phyloP scores from a whole-genome alignment of 2,797 vertebrate genomes.

The Clarias fuscus region DNA sequence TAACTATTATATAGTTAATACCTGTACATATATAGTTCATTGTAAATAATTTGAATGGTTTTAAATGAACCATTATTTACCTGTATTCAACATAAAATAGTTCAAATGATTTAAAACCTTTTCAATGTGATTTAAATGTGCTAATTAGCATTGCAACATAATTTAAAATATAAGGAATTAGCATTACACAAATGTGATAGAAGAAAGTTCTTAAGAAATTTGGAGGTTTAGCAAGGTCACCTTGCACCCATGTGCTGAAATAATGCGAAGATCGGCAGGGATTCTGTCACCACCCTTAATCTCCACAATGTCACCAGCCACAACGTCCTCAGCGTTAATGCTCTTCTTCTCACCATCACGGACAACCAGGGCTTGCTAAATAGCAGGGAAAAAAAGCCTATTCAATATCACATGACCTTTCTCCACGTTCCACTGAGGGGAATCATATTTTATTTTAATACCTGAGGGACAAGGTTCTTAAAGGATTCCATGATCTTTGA shows the following conservation, averaged over 20 bases:
- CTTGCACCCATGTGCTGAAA: conserved; percentile 94
- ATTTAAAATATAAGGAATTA: neutral
- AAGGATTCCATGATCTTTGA: conserved; percentile 92
- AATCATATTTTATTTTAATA: conserved; percentile 49
- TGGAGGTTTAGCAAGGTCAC: conserved; percentile 59
- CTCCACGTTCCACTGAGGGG: neutral
- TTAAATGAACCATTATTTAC: neutral
- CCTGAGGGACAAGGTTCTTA: conserved; percentile 90
- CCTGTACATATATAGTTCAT: no score
- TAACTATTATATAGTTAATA: no score
- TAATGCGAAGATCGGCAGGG: conserved; percentile 88
- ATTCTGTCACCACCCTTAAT: conserved; percentile 96
- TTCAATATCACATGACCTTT: neutral
- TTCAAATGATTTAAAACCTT: neutral
- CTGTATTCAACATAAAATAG: neutral
- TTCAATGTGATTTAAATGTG: neutral
- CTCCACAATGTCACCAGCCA: conserved; percentile 90
- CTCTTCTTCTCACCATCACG: conserved; percentile 90
- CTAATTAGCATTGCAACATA: neutral
- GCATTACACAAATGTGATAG: neutral
- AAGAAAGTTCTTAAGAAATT: neutral
- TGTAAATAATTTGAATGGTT: neutral
- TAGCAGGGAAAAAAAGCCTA: conserved; percentile 16
- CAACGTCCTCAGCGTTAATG: conserved; percentile 92
- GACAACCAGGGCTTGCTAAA: conserved; percentile 92